Evolutionary conservation across 2,113 vertebrate genomes (phyloP).

Genomic region (Bos indicus): DNA sequence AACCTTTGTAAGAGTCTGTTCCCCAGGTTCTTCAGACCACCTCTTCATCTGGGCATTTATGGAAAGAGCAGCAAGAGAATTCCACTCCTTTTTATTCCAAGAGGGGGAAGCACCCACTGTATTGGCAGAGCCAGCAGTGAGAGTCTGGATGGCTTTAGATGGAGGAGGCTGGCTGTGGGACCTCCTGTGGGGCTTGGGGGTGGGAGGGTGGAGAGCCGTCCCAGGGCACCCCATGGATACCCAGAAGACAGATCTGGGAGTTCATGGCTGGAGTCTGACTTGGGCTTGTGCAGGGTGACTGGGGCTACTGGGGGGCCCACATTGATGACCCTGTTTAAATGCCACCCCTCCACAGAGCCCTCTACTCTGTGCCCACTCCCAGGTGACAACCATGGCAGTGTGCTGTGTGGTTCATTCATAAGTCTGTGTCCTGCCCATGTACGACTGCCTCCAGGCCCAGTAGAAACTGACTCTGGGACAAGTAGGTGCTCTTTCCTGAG

Average conservation of each 20-base stretch:
- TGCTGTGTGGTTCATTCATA: background rate
- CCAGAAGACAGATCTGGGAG: background rate
- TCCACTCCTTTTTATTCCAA: background rate
- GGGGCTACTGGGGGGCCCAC: background rate
- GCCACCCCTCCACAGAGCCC: background rate
- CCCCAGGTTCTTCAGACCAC: too few species aligned
- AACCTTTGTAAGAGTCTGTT: background rate
- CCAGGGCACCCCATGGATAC: background rate
- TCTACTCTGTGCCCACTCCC: background rate
- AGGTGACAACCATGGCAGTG: rapidly evolving
- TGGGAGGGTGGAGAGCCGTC: background rate
- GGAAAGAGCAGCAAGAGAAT: background rate
- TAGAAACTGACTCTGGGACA: background rate
- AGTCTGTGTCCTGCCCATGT: background rate
- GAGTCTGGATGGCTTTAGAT: background rate
- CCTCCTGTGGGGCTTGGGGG: background rate
- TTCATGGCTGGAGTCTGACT: background rate
- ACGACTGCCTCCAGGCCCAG: background rate
- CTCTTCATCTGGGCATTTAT: background rate
- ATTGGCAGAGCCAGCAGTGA: background rate
- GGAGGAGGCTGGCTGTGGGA: background rate
- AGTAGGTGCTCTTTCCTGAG: background rate
- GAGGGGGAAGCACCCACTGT: rapidly evolving
- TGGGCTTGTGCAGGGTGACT: background rate
- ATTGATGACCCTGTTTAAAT: background rate